Evolutionary conservation across 2,113 vertebrate genomes (phyloP), one percentile per base, ranked within the genome.

Genomic region (Lethenteron reissneri): DNA sequence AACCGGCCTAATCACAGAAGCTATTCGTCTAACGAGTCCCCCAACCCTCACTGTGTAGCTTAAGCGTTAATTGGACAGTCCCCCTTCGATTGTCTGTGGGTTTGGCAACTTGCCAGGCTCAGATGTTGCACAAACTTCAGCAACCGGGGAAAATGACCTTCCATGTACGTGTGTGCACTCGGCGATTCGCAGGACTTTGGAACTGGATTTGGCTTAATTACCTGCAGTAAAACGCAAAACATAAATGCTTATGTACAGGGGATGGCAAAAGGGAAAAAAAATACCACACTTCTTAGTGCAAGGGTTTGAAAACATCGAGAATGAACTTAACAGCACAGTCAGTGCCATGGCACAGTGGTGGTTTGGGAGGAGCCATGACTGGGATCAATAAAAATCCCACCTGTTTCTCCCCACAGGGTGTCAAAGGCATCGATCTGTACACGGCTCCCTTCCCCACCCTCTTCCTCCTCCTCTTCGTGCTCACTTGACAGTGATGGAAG

Each of bases 401-500:
- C 92, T 82, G 94, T 99, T 78, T 99, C 94, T 78, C 94, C 94
- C 94, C 94, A 99, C 56, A 99, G 83, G 68, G 88, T 89, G 83
- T 99, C 94, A 77, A 88, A 96, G 82, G 85, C 92, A 83, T 99
- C 96, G 82, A 96, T 97, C 73, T 99, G 94, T 56, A 89, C 90
- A 70, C 89, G 81, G 74, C 92, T 86, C 76, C 89, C 89, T 78
- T 95, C 90, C 77, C 94, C 92, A 79, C 95, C 90, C 57, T 97
- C 90, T 78, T 91, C 92, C 41, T 41, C 41, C 41, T 41, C 41
- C 41, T 41, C 41, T 41, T 41, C 41, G 41, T 41, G 41, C 41
- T 41, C 41, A 5, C 41, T 41, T 41, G 41, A 41, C 41, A 41
- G 41, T 41, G 41, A 41, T 68, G 94, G 92, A 77, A 97, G 85